Conservation (phyloP, 2,888 invertebrate species). For the Blera fallax region DNA sequence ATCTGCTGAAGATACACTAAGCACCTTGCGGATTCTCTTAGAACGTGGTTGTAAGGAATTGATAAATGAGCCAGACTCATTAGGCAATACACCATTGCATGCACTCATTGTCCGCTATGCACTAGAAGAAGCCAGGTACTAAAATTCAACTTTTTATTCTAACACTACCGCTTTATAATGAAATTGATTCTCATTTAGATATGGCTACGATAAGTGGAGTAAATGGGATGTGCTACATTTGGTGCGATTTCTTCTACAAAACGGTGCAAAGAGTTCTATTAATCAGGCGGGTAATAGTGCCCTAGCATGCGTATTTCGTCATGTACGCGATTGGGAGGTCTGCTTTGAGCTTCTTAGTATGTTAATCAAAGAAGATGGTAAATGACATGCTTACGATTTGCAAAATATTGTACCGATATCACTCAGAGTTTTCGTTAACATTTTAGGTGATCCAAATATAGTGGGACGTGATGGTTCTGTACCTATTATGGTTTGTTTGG, state of each 20-base stretch:
- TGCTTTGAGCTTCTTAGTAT: slow-evolving; percentile 82
- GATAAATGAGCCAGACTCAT: slow-evolving; percentile 87
- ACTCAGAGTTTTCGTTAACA: no score
- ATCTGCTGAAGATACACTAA: slow-evolving; percentile 87
- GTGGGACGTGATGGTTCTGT: slow-evolving; percentile 88
- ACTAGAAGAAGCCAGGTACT: slow-evolving; percentile 85
- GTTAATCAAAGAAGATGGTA: slow-evolving; percentile 81
- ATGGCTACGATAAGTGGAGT: slow-evolving; percentile 87
- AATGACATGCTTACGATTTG: not conserved
- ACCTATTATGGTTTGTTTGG: slow-evolving; percentile 88
- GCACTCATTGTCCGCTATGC: slow-evolving; percentile 86
- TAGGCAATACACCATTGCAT: slow-evolving; percentile 89
- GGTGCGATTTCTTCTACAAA: slow-evolving; percentile 85
- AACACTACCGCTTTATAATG: not conserved
- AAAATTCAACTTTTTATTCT: not conserved
- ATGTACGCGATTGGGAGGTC: slow-evolving; percentile 87
- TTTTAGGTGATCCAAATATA: slow-evolving; percentile 85
- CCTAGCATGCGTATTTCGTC: slow-evolving; percentile 87
- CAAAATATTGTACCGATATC: no score
- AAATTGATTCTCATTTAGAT: slow-evolving; percentile 78
- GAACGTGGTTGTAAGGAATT: slow-evolving; percentile 88
- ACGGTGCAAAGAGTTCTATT: slow-evolving; percentile 86
- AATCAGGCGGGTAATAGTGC: slow-evolving; percentile 88
- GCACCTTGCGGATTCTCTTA: slow-evolving; percentile 86
- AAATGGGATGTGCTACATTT: slow-evolving; percentile 89